Evolutionary conservation across 2,113 vertebrate species (phyloP), one percentile per base, ranked within the genome.

Genomic region (Poeciliopsis turrubarensis): DNA sequence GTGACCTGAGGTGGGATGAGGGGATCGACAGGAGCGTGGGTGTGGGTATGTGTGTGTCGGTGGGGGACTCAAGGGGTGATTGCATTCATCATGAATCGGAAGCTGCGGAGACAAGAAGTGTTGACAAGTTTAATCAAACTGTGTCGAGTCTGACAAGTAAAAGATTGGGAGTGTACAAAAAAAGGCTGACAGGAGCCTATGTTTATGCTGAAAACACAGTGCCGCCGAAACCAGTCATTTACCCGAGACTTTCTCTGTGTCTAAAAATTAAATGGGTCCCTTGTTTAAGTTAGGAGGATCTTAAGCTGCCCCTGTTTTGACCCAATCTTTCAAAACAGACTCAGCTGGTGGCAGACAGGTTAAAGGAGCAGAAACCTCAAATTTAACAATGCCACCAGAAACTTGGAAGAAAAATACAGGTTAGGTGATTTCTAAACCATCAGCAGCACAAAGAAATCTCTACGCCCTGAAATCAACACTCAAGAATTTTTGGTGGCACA

Each of bases 71-170:
- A 82, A 8, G 73, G 76, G 82, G 85, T 83, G 85, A 88, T 75
- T 87, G 73, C 62, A 26, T 72, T 73, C 51, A n/a, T 61, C 72
- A 60, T 47, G 70, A 51, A 82, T 72, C 34, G 26, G 76, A 85
- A 89, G 82, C 57, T 0, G 29, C 32, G 73, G 54, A 78, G 73
- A 81, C 54, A 54, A 77, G 68, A 63, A 63, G 41, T 65, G 89
- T 87, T 85, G 89, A 92, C 90, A 89, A 86, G 88, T 91, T 89
- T 91, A 92, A 91, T 92, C 88, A 90, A 90, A 84, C 85, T 81
- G 66, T 86, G 87, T 84, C 78, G 34, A 65, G 68, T 70, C 72
- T 91, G 91, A 92, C 86, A 88, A 85, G 86, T 74, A 75, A 61
- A 77, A 86, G 65, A 87, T 70, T 66, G 60, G 79, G 80, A 76